Evolutionary conservation across 2,797 vertebrate species (phyloP).

Genomic region (Bradypus variegatus): DNA sequence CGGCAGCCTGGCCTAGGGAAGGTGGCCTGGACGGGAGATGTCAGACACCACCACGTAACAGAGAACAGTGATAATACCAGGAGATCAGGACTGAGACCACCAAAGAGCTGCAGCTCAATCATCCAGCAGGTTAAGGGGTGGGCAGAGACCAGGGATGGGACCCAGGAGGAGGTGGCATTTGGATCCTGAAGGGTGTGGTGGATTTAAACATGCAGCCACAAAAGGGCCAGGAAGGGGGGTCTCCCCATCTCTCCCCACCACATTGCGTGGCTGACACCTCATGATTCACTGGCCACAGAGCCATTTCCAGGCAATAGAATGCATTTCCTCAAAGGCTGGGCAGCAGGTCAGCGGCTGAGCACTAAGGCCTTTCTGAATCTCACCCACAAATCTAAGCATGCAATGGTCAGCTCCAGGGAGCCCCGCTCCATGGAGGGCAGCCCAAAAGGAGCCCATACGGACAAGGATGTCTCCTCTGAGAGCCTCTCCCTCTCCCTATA

Average conservation of each 20-base stretch:
- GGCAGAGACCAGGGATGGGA: not conserved
- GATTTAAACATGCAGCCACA: not conserved
- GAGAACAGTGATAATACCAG: not conserved
- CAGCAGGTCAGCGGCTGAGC: not conserved
- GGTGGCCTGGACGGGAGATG: not conserved
- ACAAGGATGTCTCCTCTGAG: not conserved
- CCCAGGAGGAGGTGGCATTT: not conserved
- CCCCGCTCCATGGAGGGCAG: not conserved
- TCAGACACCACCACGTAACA: not conserved
- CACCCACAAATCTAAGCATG: not conserved
- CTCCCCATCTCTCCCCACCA: not conserved
- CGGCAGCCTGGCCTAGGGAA: not conserved
- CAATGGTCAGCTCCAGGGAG: not conserved
- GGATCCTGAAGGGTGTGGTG: not conserved
- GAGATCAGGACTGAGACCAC: not conserved
- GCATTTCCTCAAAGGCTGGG: not conserved
- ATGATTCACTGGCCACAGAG: not conserved
- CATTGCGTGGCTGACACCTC: not conserved
- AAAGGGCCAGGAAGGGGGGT: not conserved
- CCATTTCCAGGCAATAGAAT: constrained; percentile 11
- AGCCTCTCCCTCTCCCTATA: not conserved
- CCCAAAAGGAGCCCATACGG: not conserved
- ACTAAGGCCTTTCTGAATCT: constrained; percentile 5
- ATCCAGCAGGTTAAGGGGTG: not conserved
- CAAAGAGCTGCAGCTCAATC: not conserved